Conservation (phyloP, 2,113 vertebrate species). For the Oostethus manadensis region DNA sequence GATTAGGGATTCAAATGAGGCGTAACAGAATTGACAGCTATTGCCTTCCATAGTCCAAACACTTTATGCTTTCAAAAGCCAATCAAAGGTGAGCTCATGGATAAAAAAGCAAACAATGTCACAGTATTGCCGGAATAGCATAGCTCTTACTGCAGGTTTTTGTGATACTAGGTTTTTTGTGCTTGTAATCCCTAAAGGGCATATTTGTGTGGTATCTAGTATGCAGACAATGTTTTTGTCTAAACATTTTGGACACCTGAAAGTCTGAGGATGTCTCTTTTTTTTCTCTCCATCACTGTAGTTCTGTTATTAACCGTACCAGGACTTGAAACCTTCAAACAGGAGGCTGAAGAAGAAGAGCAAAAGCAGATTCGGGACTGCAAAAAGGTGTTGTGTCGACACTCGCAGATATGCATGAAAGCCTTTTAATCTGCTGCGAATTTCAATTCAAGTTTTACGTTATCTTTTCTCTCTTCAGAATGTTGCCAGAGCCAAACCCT, state of each 20-base stretch:
- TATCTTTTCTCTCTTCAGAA: constrained; percentile 58
- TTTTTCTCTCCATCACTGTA: constrained; percentile 41
- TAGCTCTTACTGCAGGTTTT: too few species aligned
- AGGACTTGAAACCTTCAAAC: constrained; percentile 79
- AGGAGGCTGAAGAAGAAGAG: constrained; percentile 77
- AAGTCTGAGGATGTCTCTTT: constrained; percentile 13
- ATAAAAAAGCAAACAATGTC: too few species aligned
- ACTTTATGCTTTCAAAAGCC: too few species aligned
- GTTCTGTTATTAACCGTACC: constrained; percentile 88
- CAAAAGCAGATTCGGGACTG: constrained; percentile 84
- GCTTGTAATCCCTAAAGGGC: too few species aligned
- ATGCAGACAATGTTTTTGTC: too few species aligned
- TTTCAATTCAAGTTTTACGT: background rate
- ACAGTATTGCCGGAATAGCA: too few species aligned
- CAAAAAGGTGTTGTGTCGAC: constrained; percentile 75
- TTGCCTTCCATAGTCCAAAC: too few species aligned
- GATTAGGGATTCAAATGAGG: too few species aligned
- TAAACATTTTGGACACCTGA: constrained; percentile 1
- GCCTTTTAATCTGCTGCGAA: background rate
- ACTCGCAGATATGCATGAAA: background rate
- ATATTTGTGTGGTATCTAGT: too few species aligned
- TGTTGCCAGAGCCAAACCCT: constrained; percentile 83
- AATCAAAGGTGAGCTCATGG: too few species aligned
- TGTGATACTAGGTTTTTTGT: too few species aligned
- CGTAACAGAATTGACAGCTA: too few species aligned